These are phyloP conservation scores for Ursus arctos DNA, from an alignment of 2,113 vertebrate species.

Conservation along the genomic window DNA sequence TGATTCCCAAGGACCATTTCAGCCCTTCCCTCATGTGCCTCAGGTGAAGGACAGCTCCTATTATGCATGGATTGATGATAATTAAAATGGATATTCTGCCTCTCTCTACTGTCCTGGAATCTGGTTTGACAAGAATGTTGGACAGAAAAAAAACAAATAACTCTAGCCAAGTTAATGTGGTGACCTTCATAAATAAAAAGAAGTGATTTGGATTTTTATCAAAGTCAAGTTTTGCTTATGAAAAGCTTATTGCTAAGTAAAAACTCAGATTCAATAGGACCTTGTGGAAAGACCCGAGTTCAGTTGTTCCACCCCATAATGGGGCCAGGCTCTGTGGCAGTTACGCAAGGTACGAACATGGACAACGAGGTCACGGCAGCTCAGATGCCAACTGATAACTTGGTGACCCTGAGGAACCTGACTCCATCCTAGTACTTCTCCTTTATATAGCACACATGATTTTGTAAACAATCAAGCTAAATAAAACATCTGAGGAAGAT, in stretches of 20 bases:
- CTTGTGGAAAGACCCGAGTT: neutral
- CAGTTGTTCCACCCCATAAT: neutral
- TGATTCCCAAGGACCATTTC: constrained; percentile 22
- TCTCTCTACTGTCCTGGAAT: neutral
- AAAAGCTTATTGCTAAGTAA: constrained; percentile 22
- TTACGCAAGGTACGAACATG: neutral
- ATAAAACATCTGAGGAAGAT: constrained; percentile 47
- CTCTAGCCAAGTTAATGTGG: neutral
- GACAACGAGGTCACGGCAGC: neutral
- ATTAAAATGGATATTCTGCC: constrained; percentile 11
- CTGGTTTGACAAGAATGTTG: constrained; percentile 23
- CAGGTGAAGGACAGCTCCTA: neutral
- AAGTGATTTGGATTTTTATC: constrained; percentile 32
- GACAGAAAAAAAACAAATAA: neutral
- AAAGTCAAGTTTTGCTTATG: constrained; percentile 45
- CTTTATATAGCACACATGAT: neutral
- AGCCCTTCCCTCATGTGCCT: neutral
- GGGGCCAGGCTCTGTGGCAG: neutral
- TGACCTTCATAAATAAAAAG: neutral
- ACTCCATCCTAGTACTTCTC: neutral
- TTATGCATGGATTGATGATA: neutral
- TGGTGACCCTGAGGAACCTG: neutral
- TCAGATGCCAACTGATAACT: constrained; percentile 15
- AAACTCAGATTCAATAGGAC: constrained; percentile 30
- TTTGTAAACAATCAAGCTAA: constrained; percentile 26